Base-by-base conservation (phyloP, 2,888 invertebrate species). In the Didymodactylos carnosus region DNA sequence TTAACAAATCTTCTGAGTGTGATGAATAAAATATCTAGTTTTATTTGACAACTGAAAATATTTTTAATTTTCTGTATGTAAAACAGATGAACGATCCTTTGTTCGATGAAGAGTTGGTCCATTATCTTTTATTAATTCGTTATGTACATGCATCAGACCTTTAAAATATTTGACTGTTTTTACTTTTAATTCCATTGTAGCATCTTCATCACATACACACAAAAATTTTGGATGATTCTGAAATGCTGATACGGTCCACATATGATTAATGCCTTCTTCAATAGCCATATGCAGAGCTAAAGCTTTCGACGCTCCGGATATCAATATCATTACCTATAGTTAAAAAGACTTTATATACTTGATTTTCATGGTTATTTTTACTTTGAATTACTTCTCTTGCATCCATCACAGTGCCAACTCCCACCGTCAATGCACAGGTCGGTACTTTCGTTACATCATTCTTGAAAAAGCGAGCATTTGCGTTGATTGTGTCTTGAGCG, bases 181-280 rank as follows among this genome's bases (percentile, higher is more conserved):
- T 75, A 97, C 95, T 80, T 91, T 88, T 79, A 98, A 87, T 85
- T 98, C 97, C 78, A 92, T 86, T 51, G 98, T 98, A 77, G 98
- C 95, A 84, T 91, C 92, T 85, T 98, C 97, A 84, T 98, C 97
- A 83, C 94, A 94, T 76, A 98, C 87, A 87, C 97, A 93, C 75
- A 94, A 86, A 39, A 94, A 89, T 80, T 89, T 70, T 53, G 75
- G 70, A 62, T 73, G 71, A 35, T 70, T 70, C 84, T 94, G 97
- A 86, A 98, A 94, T 72, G 95, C 95, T 69, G 94, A 94, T 53
- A 97, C 95, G 0, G 98, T 98, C 94, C 97, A 98, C 97, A 98
- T 98, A 85, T 98, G 97, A 86, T 92, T 95, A 16, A 98, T 89
- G 74, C 97, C 97, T 84, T 95, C 93, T 85, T 98, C 98, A 79